These are phyloP conservation scores for Pyrgilauda ruficollis DNA, from an alignment of 2,113 vertebrate genomes.

Conservation along the genomic window DNA sequence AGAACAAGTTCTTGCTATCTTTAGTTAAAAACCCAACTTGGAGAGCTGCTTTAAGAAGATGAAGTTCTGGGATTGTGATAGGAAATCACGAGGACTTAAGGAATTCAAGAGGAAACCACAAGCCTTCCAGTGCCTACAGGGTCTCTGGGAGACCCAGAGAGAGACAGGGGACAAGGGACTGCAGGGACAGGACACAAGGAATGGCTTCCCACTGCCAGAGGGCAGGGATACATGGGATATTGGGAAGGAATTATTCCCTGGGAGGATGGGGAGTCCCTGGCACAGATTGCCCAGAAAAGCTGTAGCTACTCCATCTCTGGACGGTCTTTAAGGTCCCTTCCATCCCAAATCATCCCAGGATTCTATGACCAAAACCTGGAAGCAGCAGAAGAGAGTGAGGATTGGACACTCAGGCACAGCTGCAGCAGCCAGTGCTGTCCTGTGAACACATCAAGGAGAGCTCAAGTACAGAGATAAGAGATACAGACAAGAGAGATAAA, in stretches of 20 bases:
- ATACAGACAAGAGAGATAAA: accelerated
- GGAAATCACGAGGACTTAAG: background rate
- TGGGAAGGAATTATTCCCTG: background rate
- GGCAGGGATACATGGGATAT: background rate
- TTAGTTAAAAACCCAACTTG: background rate
- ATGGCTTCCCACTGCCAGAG: background rate
- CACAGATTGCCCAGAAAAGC: background rate
- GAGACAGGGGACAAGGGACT: background rate
- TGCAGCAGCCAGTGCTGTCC: background rate
- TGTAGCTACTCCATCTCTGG: background rate
- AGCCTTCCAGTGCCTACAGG: background rate
- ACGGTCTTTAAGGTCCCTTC: background rate
- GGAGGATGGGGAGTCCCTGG: background rate
- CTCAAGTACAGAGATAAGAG: background rate
- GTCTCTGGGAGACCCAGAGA: background rate
- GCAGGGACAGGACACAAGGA: background rate
- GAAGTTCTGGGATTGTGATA: background rate
- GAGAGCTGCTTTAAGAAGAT: background rate
- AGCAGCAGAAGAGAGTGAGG: background rate
- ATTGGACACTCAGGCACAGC: accelerated
- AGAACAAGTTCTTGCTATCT: background rate
- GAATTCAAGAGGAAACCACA: background rate
- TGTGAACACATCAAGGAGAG: background rate
- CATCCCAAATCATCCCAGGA: background rate
- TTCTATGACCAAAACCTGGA: background rate